Evolutionary conservation across 2,797 vertebrate genomes (phyloP), one percentile per base, ranked within the genome.

Genomic region (Oophaga sylvatica): DNA sequence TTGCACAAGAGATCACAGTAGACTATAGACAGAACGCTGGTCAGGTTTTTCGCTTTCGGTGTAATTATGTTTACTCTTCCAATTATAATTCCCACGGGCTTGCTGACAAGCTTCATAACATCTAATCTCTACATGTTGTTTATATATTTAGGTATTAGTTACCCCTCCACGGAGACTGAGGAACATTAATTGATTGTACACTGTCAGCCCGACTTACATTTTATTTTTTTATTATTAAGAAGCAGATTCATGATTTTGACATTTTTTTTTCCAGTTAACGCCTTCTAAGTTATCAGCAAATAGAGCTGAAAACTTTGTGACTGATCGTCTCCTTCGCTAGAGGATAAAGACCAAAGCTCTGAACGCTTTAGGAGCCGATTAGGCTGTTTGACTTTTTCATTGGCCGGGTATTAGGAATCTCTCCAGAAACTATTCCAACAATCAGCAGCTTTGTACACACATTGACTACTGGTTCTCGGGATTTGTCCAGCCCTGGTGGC

Each of bases 141-240:
- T 84, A 76, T 84, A 76, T 63, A 84, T 76, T 84, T 45, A 84
- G 71, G 26, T 76, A 84, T 76, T 62, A 29, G 68, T 75, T 84
- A 63, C 83, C 48, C 22, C 3, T 76, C 83, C 71, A 20, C 12
- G 35, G 82, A 75, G 82, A 60, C 57, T 11, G 48, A 71, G 26
- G 19, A 41, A 29, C 22, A 81, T 45, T 48, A 67, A 81, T 81
- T 65, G 59, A 71, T 83, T 73, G 48, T 57, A 60, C 81, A 16
- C 48, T 41, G 31, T 73, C 81, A 26, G 20, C 19, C 41, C 2
- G 35, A 12, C 62, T 48, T 45, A 67, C 3, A 3, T 26, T 48
- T 48, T 48, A 48, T 48, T 81, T 22, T n/a, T 81, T n/a, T 81
- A 10, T 67, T 12, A 81, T 81, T 65, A 67, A 48, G 67, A 67